Evolutionary conservation across 1,140 invertebrate species (phyloP), one percentile per base, ranked within the genome.

Genomic region (Pseudobourletiella spinata): DNA sequence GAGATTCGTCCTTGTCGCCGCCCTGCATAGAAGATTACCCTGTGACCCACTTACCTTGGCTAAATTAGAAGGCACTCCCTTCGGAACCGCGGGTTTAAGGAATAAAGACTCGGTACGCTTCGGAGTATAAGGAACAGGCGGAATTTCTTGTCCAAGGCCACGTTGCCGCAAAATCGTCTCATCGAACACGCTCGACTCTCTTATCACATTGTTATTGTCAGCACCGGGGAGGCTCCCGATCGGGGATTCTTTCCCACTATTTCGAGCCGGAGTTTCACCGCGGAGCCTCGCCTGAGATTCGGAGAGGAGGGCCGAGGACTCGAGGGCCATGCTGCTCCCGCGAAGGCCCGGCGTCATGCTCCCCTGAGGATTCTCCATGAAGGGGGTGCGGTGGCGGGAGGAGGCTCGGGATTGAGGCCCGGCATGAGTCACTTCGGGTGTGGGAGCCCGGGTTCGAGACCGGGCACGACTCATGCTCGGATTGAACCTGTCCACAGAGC

Each of bases 31-130:
- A 39, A 39, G 32, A 39, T 39, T 39, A 39, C n/a, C 32, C 32
- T 39, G 32, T 39, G n/a, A 39, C 32, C 32, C 32, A 39, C 32
- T 67, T 67, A 73, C 73, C 66, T 70, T 70, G 29, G 66, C 59
- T 46, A 60, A 54, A 35, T 50, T 28, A 52, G 60, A 50, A 32
- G 52, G 52, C 16, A 57, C 18, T 59, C 66, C 67, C 32, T 64
- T 66, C 24, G 68, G 59, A 60, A 48, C 65, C 28, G 61, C 67
- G 35, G 71, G 71, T 56, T 72, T 74, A 57, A 76, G 72, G 65
- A 77, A 78, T 24, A 79, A 75, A 16, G 89, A 93, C 73, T 93
- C 90, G 52, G 90, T 93, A 67, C 91, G 80, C 74, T 91, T 91
- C 39, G 89, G 89, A 73, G 91, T 88, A 72, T 72, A 56, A 81